These are phyloP conservation scores for Melanotaenia parkinsoni DNA, from an alignment of 2,797 vertebrate species.

Conservation along the genomic window DNA sequence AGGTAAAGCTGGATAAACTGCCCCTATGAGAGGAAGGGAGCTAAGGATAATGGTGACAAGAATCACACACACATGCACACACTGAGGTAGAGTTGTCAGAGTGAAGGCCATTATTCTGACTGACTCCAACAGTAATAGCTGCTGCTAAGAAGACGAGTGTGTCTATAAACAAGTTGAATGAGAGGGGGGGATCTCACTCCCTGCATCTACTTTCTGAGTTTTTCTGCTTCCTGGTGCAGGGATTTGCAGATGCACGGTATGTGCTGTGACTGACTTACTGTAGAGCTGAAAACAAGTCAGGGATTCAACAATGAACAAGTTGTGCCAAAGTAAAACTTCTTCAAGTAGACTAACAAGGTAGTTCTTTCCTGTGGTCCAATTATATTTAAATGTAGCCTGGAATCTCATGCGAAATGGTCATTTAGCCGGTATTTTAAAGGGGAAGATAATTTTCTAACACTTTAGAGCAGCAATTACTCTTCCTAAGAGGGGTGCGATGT, in stretches of 20 bases:
- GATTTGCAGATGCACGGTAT: conserved; percentile 8
- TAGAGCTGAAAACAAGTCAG: not conserved
- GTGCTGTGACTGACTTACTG: not conserved
- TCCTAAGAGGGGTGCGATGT: no score
- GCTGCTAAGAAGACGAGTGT: conserved; percentile 40
- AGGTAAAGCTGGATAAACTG: conserved; percentile 23
- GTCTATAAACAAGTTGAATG: conserved; percentile 42
- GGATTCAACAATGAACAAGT: not conserved
- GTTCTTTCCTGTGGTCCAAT: not conserved
- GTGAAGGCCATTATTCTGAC: conserved; percentile 58
- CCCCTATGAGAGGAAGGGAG: conserved; percentile 42
- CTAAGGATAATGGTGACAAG: conserved; percentile 52
- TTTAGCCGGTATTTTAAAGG: not conserved
- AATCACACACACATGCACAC: conserved; percentile 17
- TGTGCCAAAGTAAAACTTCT: not conserved
- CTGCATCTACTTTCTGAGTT: not conserved
- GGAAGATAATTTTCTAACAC: not conserved
- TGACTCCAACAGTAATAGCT: conserved; percentile 48
- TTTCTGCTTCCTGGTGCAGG: conserved; percentile 18
- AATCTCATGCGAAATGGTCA: not conserved
- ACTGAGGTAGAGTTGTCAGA: conserved; percentile 38
- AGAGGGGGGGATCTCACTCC: not conserved
- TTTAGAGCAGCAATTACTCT: not conserved
- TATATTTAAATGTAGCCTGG: not conserved
- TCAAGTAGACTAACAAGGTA: not conserved